Base-by-base conservation (phyloP, 2,113 vertebrate genomes). In the Dasyurus viverrinus region DNA sequence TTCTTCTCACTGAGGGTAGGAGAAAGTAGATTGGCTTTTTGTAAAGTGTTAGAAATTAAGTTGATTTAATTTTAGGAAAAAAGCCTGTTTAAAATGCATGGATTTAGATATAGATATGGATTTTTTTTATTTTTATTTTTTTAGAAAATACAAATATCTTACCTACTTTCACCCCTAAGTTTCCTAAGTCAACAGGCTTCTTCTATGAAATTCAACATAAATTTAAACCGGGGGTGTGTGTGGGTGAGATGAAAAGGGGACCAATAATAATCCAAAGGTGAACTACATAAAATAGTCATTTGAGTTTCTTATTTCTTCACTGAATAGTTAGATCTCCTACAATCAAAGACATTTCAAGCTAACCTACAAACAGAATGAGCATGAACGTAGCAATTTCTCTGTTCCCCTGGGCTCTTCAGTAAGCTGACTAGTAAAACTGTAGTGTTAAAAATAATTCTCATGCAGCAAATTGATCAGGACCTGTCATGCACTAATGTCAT, bases 401-500 rank as follows among this genome's bases (percentile, higher is more conserved):
- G 2, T 19, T 92, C 26, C 10, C 53, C 46, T 90, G 92, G 54
- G 68, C 42, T 95, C 91, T 92, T 52, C 68, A 46, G 50, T 92
- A 55, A 96, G 57, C 92, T 95, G 92, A 93, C 92, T 97, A 89
- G 95, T 94, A 97, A 97, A 93, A 97, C 92, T 92, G 68, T 93
- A 97, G 93, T 89, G 96, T 89, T 95, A 47, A 68, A 92, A 95
- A 95, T 42, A 16, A 92, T 90, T 95, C 94, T 53, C 91, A 0
- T 96, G 94, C 89, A 84, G 30, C 92, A 89, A 95, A 97, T 95
- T 95, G 96, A 97, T 97, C 89, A 54, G 90, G 57, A 93, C 60
- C 94, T 93, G 57, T 93, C 92, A 93, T 92, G 97, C 46, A 96
- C n/a, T n/a, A 89, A 97, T 97, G 96, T 94, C 89, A 94, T 93